Evolutionary conservation across 2,797 vertebrate genomes (phyloP).

Genomic region (Chelidonichthys spinosus): DNA sequence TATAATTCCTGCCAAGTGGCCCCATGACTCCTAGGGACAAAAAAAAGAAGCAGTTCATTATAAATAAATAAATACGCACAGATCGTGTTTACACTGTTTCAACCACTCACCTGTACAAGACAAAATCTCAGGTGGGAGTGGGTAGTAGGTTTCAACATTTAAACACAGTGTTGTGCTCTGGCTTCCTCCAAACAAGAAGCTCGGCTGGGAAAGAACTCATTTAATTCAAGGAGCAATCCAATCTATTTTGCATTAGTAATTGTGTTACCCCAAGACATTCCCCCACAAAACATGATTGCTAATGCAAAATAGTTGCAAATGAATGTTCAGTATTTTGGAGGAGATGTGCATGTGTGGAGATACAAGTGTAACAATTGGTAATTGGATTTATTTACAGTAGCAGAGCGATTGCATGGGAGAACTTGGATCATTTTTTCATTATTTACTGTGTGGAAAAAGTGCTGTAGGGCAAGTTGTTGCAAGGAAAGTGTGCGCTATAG

Average conservation of each 20-base stretch:
- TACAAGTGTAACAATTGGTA: slow-evolving; percentile 35
- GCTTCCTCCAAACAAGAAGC: neutral
- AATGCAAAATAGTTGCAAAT: slow-evolving; percentile 47
- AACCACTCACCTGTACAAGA: slow-evolving; percentile 50
- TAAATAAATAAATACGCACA: neutral
- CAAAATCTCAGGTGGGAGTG: slow-evolving; percentile 6
- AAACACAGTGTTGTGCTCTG: neutral
- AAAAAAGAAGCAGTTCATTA: too few relatives aligned
- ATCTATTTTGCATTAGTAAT: slow-evolving; percentile 40
- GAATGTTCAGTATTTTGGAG: slow-evolving; percentile 37
- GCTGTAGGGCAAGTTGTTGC: slow-evolving; percentile 36
- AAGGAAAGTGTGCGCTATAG: slow-evolving; percentile 3
- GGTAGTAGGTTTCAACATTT: neutral
- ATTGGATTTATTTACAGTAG: slow-evolving; percentile 29
- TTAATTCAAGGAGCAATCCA: slow-evolving; percentile 13
- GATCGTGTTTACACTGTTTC: slow-evolving; percentile 8
- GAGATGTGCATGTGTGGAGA: slow-evolving; percentile 22
- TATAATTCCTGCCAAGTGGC: too few relatives aligned
- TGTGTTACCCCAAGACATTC: slow-evolving; percentile 33
- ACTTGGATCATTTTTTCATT: slow-evolving; percentile 15
- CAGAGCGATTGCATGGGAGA: slow-evolving; percentile 3
- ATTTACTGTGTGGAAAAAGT: slow-evolving; percentile 29
- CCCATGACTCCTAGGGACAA: too few relatives aligned
- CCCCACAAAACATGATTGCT: slow-evolving; percentile 26
- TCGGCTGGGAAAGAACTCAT: slow-evolving; percentile 4